Conservation (phyloP, 2,888 invertebrate species). For the Stratiomys singularior region DNA sequence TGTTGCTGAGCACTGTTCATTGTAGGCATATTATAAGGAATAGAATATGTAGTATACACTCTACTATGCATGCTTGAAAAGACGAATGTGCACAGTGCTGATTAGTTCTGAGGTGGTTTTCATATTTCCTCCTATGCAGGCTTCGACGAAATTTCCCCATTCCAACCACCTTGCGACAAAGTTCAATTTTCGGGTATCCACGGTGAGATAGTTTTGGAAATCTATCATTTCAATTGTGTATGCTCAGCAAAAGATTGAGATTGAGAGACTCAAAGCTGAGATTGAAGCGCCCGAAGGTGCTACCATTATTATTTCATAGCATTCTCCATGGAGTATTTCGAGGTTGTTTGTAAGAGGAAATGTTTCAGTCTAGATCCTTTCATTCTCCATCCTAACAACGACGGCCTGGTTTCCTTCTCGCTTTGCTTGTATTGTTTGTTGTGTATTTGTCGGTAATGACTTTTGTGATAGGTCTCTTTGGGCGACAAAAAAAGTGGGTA, state of each 20-base stretch:
- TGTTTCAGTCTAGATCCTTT: neutral
- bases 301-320: slow-evolving; percentile 18
- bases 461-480: slow-evolving; percentile 3
- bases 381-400: neutral
- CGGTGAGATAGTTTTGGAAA: neutral
- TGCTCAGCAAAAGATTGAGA: neutral
- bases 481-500: slow-evolving; percentile 2
- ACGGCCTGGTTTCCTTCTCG: neutral
- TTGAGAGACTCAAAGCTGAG: slow-evolving; percentile 2
- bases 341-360: slow-evolving; percentile 2
- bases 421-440: neutral
- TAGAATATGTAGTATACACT: too few relatives aligned
- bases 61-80: too few relatives aligned
- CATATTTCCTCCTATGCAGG: too few relatives aligned
- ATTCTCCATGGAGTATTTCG: neutral
- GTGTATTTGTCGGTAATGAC: slow-evolving; percentile 7
- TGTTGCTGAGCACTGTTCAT: too few relatives aligned
- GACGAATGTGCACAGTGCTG: too few relatives aligned
- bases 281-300: slow-evolving; percentile 16
- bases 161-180: neutral
- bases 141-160: too few relatives aligned
- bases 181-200: neutral
- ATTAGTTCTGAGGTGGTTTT: too few relatives aligned
- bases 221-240: neutral
- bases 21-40: too few relatives aligned